phyloP scores from a whole-genome alignment of 2,888 invertebrate species.

The Crepidodera aurea region DNA sequence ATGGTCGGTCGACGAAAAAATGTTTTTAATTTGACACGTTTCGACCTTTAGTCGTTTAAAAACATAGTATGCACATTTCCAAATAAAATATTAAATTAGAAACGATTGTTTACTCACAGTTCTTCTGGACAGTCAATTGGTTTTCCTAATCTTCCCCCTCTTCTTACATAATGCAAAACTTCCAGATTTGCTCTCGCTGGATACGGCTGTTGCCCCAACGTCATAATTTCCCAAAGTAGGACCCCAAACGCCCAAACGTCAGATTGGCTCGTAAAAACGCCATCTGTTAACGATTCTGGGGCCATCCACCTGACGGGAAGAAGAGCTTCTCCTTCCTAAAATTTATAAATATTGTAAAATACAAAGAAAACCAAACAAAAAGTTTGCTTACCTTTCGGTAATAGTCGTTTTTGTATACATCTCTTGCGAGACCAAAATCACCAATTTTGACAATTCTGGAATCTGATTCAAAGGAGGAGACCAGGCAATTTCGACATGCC shows the following conservation, averaged over 20 bases:
- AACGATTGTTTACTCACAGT: constrained; percentile 75
- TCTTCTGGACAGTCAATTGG: constrained; percentile 85
- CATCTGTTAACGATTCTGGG: constrained; percentile 94
- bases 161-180: constrained; percentile 88
- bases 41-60: too few species aligned
- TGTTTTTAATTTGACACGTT: too few species aligned
- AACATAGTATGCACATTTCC: too few species aligned
- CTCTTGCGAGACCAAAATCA: constrained; percentile 95
- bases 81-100: too few species aligned
- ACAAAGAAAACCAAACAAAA: background rate
- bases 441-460: constrained; percentile 92
- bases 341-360: background rate
- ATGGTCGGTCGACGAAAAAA: too few species aligned
- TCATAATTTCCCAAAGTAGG: constrained; percentile 96
- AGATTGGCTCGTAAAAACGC: constrained; percentile 95
- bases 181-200: constrained; percentile 92
- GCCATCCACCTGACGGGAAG: constrained; percentile 97
- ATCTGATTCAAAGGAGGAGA: constrained; percentile 74
- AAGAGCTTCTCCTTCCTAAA: constrained; percentile 74
- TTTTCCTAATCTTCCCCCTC: constrained; percentile 84
- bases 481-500: constrained; percentile 95
- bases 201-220: constrained; percentile 96
- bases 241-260: constrained; percentile 98
- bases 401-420: constrained; percentile 97
- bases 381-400: constrained; percentile 74